phyloP scores from a whole-genome alignment of 2,797 vertebrate genomes.

The Heterohyrax brucei region DNA sequence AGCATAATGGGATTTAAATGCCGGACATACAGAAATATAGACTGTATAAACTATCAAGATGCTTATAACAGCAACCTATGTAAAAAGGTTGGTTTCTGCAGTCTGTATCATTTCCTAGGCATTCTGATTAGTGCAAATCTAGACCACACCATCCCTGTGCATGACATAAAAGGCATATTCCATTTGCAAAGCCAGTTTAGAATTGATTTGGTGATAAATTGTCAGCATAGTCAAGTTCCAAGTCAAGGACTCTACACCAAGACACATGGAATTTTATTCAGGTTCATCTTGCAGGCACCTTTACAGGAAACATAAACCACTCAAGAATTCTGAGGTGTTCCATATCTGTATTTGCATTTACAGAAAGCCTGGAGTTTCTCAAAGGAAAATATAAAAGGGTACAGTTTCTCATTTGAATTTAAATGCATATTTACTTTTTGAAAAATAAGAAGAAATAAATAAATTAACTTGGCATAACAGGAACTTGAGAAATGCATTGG shows the following conservation, averaged over 20 bases:
- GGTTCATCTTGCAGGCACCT: constrained; percentile 9
- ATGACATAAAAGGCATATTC: neutral
- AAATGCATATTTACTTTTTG: constrained; percentile 49
- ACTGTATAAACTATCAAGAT: neutral
- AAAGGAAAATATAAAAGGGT: constrained; percentile 1
- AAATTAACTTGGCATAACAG: constrained; percentile 28
- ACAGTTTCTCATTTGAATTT: constrained; percentile 23
- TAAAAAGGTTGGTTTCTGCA: neutral
- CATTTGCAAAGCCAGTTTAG: constrained; percentile 39
- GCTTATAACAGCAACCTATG: neutral
- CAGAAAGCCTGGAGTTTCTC: constrained; percentile 33
- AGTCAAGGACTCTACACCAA: neutral
- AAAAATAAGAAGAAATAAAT: constrained; percentile 50
- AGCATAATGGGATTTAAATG: neutral
- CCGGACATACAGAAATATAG: neutral
- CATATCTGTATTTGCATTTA: constrained; percentile 9
- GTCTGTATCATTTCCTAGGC: constrained; percentile 1
- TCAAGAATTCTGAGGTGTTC: constrained; percentile 1
- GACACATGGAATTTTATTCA: constrained; percentile 1
- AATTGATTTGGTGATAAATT: neutral
- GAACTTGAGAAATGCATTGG: neutral
- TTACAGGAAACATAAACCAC: constrained; percentile 25
- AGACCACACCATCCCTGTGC: neutral
- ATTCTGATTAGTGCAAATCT: neutral
- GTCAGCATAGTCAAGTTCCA: constrained; percentile 18